Percentiles rank a stretch among this genome's conserved stretches.
phyloP scores from a whole-genome alignment of 64 coral and sea anemone genomes.

The Exaiptasia diaphana region DNA sequence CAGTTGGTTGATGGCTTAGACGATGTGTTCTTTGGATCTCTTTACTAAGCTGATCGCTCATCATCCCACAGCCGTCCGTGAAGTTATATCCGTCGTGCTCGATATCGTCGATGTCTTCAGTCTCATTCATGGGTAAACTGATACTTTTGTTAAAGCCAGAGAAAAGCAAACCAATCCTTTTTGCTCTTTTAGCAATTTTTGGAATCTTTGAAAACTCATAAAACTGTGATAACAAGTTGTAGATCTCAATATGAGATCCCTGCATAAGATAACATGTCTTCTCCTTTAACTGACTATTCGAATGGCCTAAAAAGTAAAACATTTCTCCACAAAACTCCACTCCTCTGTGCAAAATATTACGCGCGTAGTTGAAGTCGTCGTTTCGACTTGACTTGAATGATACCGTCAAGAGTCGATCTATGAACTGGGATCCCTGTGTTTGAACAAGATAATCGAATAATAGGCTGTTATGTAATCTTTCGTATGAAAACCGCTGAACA shows the following conservation, averaged over 20 bases:
- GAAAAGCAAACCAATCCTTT: conserved; percentile 79
- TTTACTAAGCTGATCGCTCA: conserved; percentile 63
- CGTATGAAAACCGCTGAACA: conserved; percentile 48
- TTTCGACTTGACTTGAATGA: conserved; percentile 27
- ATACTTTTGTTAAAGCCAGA: conserved; percentile 71
- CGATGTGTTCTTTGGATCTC: conserved; percentile 33
- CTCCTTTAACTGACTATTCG: conserved; percentile 82
- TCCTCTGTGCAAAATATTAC: conserved; percentile 55
- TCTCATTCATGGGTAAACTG: conserved; percentile 28
- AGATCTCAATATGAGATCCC: conserved; percentile 55
- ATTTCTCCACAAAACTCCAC: conserved; percentile 55
- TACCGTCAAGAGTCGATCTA: conserved; percentile 73
- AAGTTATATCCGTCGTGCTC: conserved; percentile 53
- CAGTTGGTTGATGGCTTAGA: conserved; percentile 50
- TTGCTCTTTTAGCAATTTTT: conserved; percentile 63
- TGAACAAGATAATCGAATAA: conserved; percentile 65
- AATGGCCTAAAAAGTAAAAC: conserved; percentile 75
- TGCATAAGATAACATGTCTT: conserved; percentile 72
- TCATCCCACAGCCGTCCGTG: conserved; percentile 83
- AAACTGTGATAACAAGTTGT: conserved; percentile 62
- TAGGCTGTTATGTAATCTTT: conserved; percentile 59
- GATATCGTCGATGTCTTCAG: conserved; percentile 49
- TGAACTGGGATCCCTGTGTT: conserved; percentile 39
- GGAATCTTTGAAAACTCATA: conserved; percentile 75
- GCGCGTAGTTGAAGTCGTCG: not conserved